A percentile compares a stretch with the other conserved stretches of the same genome.
Conservation (phyloP, 2,888 invertebrate genomes). For the Loripinus fragilis region DNA sequence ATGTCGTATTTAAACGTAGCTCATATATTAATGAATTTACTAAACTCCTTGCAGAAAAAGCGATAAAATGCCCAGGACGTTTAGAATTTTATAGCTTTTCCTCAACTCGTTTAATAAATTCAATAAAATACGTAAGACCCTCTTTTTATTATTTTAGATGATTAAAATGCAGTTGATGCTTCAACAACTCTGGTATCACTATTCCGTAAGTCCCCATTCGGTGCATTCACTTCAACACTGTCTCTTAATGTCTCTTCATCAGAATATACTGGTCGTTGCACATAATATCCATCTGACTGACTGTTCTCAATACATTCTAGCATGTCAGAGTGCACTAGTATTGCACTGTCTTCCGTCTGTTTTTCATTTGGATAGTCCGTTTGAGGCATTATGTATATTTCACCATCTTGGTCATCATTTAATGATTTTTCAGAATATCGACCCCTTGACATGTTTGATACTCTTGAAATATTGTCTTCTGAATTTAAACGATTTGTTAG, state of each 20-base stretch:
- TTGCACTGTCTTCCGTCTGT: background rate
- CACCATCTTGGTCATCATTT: constrained; percentile 27
- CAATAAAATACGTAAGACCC: too few species aligned
- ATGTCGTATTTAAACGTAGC: too few species aligned
- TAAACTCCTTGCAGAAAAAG: too few species aligned
- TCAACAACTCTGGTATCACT: background rate
- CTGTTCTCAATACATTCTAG: background rate
- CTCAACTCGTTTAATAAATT: too few species aligned
- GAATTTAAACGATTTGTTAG: constrained; percentile 45
- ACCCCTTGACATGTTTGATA: constrained; percentile 42
- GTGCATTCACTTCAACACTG: background rate
- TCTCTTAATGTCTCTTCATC: background rate
- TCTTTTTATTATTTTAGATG: too few species aligned
- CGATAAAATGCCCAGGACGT: too few species aligned
- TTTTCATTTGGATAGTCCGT: constrained; percentile 27
- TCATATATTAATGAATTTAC: too few species aligned
- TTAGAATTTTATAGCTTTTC: too few species aligned
- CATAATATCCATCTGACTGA: background rate
- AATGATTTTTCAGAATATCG: constrained; percentile 37
- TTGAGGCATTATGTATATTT: background rate
- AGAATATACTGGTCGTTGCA: background rate
- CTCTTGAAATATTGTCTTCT: constrained; percentile 54
- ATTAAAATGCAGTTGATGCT: constrained; percentile 8
- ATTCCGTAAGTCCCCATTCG: background rate
- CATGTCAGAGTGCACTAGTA: background rate